These are phyloP conservation scores for Oscheius sp. DNA, from an alignment of 2,888 invertebrate genomes.

Conservation along the genomic window DNA sequence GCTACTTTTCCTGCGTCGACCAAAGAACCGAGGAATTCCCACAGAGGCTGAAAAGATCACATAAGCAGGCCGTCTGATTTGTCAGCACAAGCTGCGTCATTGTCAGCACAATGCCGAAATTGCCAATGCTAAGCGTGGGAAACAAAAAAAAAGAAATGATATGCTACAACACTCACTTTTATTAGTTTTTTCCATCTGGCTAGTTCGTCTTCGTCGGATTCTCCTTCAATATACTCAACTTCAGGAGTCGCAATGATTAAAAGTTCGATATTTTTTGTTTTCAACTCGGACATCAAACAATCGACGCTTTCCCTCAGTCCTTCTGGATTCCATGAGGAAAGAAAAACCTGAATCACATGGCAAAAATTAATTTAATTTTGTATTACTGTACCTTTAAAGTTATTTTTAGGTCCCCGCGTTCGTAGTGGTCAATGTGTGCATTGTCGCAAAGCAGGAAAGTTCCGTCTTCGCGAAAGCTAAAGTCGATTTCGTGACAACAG, in stretches of 20 bases:
- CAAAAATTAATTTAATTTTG: background rate
- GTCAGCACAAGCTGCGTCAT: constrained; percentile 17
- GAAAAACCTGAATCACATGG: constrained; percentile 45
- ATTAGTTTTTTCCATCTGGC: constrained; percentile 47
- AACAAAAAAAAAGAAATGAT: background rate
- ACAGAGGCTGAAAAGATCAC: constrained; percentile 50
- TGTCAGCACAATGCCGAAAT: background rate
- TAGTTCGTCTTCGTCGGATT: constrained; percentile 53
- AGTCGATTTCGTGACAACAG: background rate
- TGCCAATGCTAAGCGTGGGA: background rate
- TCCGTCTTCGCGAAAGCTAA: constrained; percentile 57
- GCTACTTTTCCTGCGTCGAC: constrained; percentile 63
- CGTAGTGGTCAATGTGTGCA: constrained; percentile 63
- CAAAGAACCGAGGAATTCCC: constrained; percentile 56
- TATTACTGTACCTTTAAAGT: constrained; percentile 65
- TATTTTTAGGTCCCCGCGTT: constrained; percentile 72
- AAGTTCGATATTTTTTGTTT: constrained; percentile 66
- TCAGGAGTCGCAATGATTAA: constrained; percentile 70
- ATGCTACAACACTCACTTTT: constrained; percentile 1
- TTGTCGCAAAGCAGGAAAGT: constrained; percentile 67
- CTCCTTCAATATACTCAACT: constrained; percentile 56
- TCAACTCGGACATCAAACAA: constrained; percentile 52
- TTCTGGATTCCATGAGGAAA: constrained; percentile 56
- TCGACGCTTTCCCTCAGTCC: constrained; percentile 63
- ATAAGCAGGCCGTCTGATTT: constrained; percentile 12